Evolutionary conservation across 2,888 invertebrate genomes (phyloP).

Genomic region (Aspidiotus destructor): DNA sequence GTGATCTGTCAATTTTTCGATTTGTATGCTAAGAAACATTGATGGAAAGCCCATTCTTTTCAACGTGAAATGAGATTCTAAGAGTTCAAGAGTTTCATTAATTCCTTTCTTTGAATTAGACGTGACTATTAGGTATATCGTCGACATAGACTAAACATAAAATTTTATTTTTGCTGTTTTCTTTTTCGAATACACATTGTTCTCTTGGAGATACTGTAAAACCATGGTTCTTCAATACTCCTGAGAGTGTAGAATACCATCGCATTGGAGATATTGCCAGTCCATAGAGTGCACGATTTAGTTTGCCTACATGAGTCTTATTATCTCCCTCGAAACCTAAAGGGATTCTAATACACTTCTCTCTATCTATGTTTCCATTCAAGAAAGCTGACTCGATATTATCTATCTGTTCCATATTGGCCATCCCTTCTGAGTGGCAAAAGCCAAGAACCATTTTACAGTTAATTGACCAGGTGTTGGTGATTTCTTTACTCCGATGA

Average conservation of each 20-base stretch:
- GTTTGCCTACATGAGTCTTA: too few relatives aligned
- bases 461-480: too few relatives aligned
- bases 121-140: too few relatives aligned
- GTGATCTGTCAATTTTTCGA: not conserved
- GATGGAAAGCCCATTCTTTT: not conserved
- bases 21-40: conserved; percentile 1
- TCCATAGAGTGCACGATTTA: too few relatives aligned
- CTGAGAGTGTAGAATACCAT: not conserved
- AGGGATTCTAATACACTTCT: too few relatives aligned
- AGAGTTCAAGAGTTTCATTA: not conserved
- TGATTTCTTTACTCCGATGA: not conserved
- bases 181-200: not conserved
- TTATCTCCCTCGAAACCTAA: too few relatives aligned
- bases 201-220: not conserved
- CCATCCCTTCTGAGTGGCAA: not conserved
- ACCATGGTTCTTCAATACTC: not conserved
- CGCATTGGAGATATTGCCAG: conserved; percentile 3
- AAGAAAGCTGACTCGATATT: too few relatives aligned
- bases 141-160: not conserved
- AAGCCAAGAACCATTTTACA: not conserved
- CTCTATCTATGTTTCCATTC: too few relatives aligned
- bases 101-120: not conserved
- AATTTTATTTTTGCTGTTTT: not conserved
- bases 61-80: not conserved
- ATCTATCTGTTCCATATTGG: not conserved